Evolutionary conservation across 2,888 invertebrate species (phyloP).

Genomic region (Maniola hyperantus): DNA sequence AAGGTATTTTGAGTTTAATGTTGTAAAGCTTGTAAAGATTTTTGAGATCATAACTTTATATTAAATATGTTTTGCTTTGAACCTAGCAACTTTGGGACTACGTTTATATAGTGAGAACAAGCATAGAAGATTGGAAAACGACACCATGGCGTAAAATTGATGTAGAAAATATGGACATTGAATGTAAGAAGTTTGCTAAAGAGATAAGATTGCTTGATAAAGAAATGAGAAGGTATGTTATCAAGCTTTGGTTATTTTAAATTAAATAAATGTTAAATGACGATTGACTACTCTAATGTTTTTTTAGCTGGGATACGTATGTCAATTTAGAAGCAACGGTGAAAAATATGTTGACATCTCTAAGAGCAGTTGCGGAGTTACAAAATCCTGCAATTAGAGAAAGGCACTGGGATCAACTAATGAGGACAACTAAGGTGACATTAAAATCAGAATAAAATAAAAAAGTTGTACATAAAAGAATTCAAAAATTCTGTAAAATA

Average conservation of each 20-base stretch:
- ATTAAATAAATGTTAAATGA: not conserved
- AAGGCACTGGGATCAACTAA: slow-evolving; percentile 98
- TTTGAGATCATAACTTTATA: not conserved
- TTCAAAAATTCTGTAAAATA: slow-evolving; percentile 30
- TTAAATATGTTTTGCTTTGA: slow-evolving; percentile 11
- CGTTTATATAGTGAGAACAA: slow-evolving; percentile 92
- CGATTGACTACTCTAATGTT: not conserved
- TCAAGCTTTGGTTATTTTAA: too few relatives aligned
- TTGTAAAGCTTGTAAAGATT: not conserved
- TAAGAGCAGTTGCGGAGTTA: slow-evolving; percentile 96
- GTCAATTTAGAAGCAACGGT: slow-evolving; percentile 94
- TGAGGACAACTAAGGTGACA: slow-evolving; percentile 96
- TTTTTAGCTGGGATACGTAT: slow-evolving; percentile 93
- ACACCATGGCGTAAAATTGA: slow-evolving; percentile 98
- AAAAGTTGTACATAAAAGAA: slow-evolving; percentile 36
- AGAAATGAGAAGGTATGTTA: slow-evolving; percentile 89
- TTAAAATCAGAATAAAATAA: slow-evolving; percentile 14
- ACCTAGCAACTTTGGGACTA: slow-evolving; percentile 97
- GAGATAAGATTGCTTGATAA: slow-evolving; percentile 96
- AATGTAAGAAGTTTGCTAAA: slow-evolving; percentile 98
- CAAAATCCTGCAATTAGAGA: slow-evolving; percentile 98
- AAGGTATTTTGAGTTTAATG: slow-evolving; percentile 82
- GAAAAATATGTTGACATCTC: slow-evolving; percentile 97
- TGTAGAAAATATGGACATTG: slow-evolving; percentile 99
- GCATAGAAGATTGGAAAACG: slow-evolving; percentile 98